A percentile compares a stretch with the other conserved stretches of the same genome.
Evolutionary conservation across 2,888 invertebrate species (phyloP).

Genomic region (Aproaerema taeniolella): DNA sequence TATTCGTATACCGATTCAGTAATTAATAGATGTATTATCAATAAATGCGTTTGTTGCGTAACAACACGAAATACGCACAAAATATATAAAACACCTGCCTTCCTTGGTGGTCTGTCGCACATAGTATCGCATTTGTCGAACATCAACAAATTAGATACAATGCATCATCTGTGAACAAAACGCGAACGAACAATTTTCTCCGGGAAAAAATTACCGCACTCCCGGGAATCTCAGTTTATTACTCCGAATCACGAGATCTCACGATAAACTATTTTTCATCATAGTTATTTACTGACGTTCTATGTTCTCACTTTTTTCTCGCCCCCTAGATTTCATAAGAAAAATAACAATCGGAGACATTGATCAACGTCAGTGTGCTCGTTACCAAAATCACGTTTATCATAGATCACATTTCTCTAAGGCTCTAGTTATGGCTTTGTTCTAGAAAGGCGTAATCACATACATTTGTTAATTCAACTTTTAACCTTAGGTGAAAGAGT

Average conservation of each 20-base stretch:
- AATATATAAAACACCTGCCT: no score
- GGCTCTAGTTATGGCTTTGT: conserved; percentile 46
- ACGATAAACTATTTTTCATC: conserved; percentile 72
- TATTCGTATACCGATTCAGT: no score
- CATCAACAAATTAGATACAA: conserved; percentile 44
- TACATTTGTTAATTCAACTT: conserved; percentile 23
- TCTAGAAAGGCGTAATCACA: neutral
- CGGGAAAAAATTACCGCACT: conserved; percentile 44
- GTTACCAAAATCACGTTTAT: conserved; percentile 75
- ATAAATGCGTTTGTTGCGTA: no score
- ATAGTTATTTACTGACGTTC: conserved; percentile 58
- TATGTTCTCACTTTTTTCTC: conserved; percentile 43
- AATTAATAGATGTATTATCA: no score
- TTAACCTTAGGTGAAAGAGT: conserved; percentile 26
- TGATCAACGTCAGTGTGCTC: conserved; percentile 61
- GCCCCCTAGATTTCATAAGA: conserved; percentile 45
- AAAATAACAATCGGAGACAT: conserved; percentile 62
- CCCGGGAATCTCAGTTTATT: conserved; percentile 46
- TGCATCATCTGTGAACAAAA: conserved; percentile 50
- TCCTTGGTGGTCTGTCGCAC: conserved; percentile 2
- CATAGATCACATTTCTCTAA: conserved; percentile 74
- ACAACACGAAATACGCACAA: no score
- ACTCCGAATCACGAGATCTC: conserved; percentile 68
- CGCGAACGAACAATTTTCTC: conserved; percentile 59
- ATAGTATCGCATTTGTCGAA: conserved; percentile 7